Evolutionary conservation across 2,797 vertebrate genomes (phyloP).

Genomic region (Geotrypetes seraphini): DNA sequence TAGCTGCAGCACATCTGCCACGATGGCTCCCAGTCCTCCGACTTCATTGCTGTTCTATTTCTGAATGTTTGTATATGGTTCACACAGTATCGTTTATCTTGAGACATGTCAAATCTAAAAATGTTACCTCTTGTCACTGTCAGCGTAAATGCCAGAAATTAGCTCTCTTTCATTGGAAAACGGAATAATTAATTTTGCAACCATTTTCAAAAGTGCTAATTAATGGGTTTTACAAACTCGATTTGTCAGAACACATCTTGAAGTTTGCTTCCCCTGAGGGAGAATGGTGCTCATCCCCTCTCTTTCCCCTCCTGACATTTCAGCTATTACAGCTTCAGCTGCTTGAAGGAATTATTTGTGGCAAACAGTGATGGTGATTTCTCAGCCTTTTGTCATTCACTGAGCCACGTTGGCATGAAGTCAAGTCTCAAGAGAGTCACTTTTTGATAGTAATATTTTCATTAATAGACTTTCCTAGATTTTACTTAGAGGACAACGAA

Average conservation of each 20-base stretch:
- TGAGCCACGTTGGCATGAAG: too few relatives aligned
- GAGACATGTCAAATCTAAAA: slow-evolving; percentile 63
- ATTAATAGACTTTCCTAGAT: too few relatives aligned
- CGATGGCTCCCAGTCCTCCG: slow-evolving; percentile 10
- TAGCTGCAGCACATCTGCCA: slow-evolving; percentile 28
- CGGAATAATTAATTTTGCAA: slow-evolving; percentile 70
- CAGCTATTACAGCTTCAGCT: too few relatives aligned
- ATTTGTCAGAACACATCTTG: slow-evolving; percentile 54
- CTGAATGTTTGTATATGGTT: slow-evolving; percentile 51
- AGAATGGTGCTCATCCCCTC: slow-evolving; percentile 33
- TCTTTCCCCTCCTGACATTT: too few relatives aligned
- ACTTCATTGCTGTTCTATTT: neutral
- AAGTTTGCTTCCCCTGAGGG: slow-evolving; percentile 35
- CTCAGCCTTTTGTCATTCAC: too few relatives aligned
- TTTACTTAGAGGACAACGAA: too few relatives aligned
- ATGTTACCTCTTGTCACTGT: slow-evolving; percentile 65
- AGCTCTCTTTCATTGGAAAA: slow-evolving; percentile 64
- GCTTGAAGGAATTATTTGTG: too few relatives aligned
- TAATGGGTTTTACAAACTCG: slow-evolving; percentile 64
- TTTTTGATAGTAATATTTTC: too few relatives aligned
- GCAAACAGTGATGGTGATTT: too few relatives aligned
- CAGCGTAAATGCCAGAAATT: slow-evolving; percentile 68
- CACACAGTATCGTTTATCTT: slow-evolving; percentile 64
- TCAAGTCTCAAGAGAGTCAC: too few relatives aligned
- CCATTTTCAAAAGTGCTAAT: slow-evolving; percentile 73